Base-by-base conservation (phyloP, 2,888 invertebrate genomes). In the Tenthredo notha region DNA sequence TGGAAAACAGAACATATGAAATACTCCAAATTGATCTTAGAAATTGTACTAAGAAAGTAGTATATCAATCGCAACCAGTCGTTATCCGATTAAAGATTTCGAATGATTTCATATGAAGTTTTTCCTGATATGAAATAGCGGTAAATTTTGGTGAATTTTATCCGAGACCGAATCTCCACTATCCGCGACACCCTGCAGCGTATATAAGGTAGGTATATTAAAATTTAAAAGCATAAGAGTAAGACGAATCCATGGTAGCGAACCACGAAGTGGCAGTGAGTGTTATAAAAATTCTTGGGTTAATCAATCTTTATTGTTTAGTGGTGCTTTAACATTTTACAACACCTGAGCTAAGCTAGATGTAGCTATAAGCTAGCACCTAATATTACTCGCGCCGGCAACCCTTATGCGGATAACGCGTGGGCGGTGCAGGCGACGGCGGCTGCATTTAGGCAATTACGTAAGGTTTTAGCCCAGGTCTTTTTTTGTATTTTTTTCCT, bases 211-310 rank as follows among this genome's bases (percentile, higher is more conserved):
- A 67, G 25, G 72, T 74, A 43, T 74, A 43, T 54, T 54, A 43
- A 74, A 74, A 15, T 74, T 74, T n/a, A 43, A 74, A 74, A 43
- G 72, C 72, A 9, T 25, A 74, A 21, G 72, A 21, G 72, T 80
- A 37, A 58, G 61, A 61, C 58, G 80, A 58, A 80, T 80, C 80
- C 61, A 65, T 80, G 40, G 80, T 80, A 80, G 80, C 80, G 54
- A 37, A 21, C 58, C 47, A 83, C 70, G 65, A 61, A 85, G 86
- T 85, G 58, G 70, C 12, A 40, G 85, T 84, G 85, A 85, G 84
- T 54, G 86, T 87, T 88, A 89, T 91, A 91, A 90, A 90, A 91
- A 91, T 91, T 91, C 91, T 89, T 89, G 88, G 89, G 90, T 90
- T 90, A 90, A 91, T 90, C 90, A 90, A 89, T 91, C 89, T 90